phyloP scores from a whole-genome alignment of 2,888 invertebrate species.

The Notocelia uddmanniana region DNA sequence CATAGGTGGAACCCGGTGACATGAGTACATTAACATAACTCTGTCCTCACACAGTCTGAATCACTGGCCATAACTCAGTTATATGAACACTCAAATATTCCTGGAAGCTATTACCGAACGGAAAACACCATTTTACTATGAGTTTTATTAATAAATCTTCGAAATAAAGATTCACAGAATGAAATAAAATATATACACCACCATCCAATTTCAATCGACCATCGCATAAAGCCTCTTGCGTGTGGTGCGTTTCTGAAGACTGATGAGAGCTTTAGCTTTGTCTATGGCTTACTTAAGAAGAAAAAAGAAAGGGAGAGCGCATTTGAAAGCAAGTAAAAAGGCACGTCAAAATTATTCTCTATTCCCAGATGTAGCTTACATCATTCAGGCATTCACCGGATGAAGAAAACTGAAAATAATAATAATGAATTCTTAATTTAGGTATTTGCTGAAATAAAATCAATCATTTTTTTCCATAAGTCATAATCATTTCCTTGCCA shows the following conservation, averaged over 20 bases:
- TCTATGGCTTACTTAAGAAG: conserved; percentile 46
- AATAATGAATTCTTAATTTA: not conserved
- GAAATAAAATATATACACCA: conserved; percentile 63
- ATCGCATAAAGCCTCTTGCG: conserved; percentile 58
- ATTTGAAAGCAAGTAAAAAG: conserved; percentile 34
- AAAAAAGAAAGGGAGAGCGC: conserved; percentile 35
- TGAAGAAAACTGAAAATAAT: too few species aligned
- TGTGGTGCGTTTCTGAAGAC: conserved; percentile 47
- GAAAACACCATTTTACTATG: conserved; percentile 61
- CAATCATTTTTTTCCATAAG: too few species aligned
- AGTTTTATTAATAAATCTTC: conserved; percentile 68
- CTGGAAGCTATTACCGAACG: conserved; percentile 55
- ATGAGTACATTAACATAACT: conserved; percentile 81
- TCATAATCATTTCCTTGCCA: not conserved
- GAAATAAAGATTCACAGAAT: conserved; percentile 53
- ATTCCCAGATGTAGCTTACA: conserved; percentile 18
- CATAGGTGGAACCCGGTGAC: conserved; percentile 81
- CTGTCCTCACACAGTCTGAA: conserved; percentile 73
- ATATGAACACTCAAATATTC: conserved; percentile 57
- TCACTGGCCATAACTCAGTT: conserved; percentile 72
- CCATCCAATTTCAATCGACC: conserved; percentile 67
- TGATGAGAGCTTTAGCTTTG: conserved; percentile 37
- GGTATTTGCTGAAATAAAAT: not conserved
- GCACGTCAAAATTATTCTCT: conserved; percentile 37
- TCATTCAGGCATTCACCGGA: conserved; percentile 4